Evolutionary conservation across 1,140 invertebrate species (phyloP).

Genomic region (Drosophila lini): DNA sequence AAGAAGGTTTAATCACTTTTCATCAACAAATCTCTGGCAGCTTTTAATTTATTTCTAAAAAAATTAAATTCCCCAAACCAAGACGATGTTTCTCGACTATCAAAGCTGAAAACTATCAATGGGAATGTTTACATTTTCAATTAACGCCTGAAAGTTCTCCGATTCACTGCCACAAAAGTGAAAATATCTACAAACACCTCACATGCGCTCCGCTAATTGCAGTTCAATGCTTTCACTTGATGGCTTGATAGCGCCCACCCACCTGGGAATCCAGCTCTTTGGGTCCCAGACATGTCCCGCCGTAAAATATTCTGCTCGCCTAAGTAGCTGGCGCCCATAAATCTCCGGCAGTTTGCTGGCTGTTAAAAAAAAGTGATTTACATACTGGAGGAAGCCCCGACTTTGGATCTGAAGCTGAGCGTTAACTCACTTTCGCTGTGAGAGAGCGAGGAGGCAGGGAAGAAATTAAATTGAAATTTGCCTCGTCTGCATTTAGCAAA

Average conservation of each 20-base stretch:
- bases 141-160: constrained; percentile 6
- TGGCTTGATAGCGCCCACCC: constrained; percentile 19
- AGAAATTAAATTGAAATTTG: constrained; percentile 50
- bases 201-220: constrained; percentile 27
- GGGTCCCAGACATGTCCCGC: constrained; percentile 44
- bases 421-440: constrained; percentile 39
- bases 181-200: constrained; percentile 13
- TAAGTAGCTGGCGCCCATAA: constrained; percentile 47
- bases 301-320: constrained; percentile 45
- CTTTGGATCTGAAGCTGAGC: constrained; percentile 27
- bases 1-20: neutral
- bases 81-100: too few species aligned
- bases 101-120: neutral
- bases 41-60: neutral
- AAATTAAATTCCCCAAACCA: neutral
- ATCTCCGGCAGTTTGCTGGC: constrained; percentile 40
- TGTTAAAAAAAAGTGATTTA: constrained; percentile 43
- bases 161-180: constrained; percentile 30
- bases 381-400: constrained; percentile 39
- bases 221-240: constrained; percentile 36
- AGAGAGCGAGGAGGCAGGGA: constrained; percentile 15
- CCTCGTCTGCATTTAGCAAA: constrained; percentile 39
- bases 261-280: constrained; percentile 27
- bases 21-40: too few species aligned
- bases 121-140: neutral